A percentile compares a stretch with the other conserved stretches of the same genome.
These are phyloP conservation scores for Dendrolimus houi DNA, from an alignment of 2,888 invertebrate genomes.

Conservation along the genomic window DNA sequence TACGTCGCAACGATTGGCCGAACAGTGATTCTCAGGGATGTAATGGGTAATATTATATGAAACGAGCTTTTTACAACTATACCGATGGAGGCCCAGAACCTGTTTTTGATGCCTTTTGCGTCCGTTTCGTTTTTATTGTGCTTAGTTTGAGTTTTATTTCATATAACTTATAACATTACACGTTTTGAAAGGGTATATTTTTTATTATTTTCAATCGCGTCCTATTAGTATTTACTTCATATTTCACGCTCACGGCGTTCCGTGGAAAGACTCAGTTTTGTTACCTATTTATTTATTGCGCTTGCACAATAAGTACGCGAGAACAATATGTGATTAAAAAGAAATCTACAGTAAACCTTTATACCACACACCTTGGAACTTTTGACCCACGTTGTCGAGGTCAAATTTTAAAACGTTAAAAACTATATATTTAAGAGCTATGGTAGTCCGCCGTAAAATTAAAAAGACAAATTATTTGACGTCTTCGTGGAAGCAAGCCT, in stretches of 20 bases:
- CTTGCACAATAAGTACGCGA: neutral
- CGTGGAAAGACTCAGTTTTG: no score
- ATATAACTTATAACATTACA: constrained; percentile 59
- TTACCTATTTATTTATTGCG: no score
- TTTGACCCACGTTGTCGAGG: constrained; percentile 62
- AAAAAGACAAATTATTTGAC: constrained; percentile 77
- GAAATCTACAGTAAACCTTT: no score
- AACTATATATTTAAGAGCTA: constrained; percentile 68
- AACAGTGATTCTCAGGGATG: constrained; percentile 65
- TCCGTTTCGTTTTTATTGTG: constrained; percentile 61
- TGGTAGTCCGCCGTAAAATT: constrained; percentile 72
- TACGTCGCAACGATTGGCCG: constrained; percentile 56
- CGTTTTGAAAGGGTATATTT: constrained; percentile 23
- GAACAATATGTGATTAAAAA: constrained; percentile 68
- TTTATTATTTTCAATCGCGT: no score
- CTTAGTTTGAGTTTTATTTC: constrained; percentile 59
- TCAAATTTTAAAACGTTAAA: constrained; percentile 46
- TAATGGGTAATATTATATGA: constrained; percentile 73
- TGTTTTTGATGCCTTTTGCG: constrained; percentile 61
- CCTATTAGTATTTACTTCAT: no score
- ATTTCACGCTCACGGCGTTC: no score
- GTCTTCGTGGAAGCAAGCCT: constrained; percentile 73
- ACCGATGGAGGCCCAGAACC: constrained; percentile 60
- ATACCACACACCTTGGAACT: constrained; percentile 19
- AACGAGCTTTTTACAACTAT: constrained; percentile 73